A percentile compares a stretch with the other conserved stretches of the same genome.
Evolutionary conservation across 2,797 vertebrate species (phyloP).

Genomic region (Calcarius lapponicus): DNA sequence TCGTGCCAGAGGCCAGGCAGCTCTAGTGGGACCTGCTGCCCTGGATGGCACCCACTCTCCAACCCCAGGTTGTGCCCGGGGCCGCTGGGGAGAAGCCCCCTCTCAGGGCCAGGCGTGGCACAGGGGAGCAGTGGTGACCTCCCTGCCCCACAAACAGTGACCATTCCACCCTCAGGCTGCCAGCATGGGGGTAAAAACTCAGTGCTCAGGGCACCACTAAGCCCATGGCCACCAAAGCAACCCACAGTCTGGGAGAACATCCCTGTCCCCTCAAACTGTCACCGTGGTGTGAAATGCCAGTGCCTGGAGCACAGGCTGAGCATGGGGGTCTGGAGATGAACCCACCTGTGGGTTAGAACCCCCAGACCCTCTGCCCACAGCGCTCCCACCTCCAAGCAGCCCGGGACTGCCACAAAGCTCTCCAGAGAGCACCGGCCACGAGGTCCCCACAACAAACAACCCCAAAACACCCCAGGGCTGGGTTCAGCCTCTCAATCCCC

Average conservation of each 20-base stretch:
- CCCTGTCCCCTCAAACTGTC: background rate
- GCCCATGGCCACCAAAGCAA: background rate
- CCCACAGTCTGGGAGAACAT: rapidly evolving
- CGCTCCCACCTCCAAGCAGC: background rate
- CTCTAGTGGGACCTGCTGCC: background rate
- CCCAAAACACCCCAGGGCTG: background rate
- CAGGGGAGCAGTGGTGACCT: background rate
- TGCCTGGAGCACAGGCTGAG: too few species aligned
- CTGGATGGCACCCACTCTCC: background rate
- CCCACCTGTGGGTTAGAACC: background rate
- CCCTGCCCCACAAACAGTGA: background rate
- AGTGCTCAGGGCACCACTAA: background rate
- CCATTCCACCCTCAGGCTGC: background rate
- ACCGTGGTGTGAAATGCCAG: rapidly evolving
- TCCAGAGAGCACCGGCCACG: rapidly evolving
- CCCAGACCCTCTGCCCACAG: background rate
- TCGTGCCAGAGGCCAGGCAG: background rate
- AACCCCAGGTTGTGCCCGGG: rapidly evolving
- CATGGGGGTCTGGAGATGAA: rapidly evolving
- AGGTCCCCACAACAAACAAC: background rate
- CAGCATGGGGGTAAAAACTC: background rate
- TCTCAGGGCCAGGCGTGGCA: rapidly evolving
- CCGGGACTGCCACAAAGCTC: background rate
- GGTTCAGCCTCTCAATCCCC: background rate
- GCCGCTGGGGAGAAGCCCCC: rapidly evolving